phyloP scores from a whole-genome alignment of 2,888 invertebrate genomes.

The Sphinx pinastri region DNA sequence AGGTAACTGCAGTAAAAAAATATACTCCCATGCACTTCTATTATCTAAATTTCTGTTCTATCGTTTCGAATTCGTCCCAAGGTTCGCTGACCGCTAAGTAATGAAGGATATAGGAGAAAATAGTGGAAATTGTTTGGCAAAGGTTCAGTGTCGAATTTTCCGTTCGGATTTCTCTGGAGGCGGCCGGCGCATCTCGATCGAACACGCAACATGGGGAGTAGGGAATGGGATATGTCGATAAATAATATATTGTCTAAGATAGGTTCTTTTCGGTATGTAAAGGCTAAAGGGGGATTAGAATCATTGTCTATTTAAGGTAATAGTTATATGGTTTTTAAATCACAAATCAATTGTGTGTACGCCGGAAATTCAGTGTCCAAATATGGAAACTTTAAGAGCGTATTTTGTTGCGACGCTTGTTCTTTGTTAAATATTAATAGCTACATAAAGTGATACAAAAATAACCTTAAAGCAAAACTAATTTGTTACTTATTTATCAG shows the following conservation, averaged over 20 bases:
- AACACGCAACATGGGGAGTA: slow-evolving; percentile 43
- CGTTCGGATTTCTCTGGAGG: slow-evolving; percentile 56
- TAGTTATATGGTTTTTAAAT: too few relatives aligned
- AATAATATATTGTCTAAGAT: slow-evolving; percentile 29
- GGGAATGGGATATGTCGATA: slow-evolving; percentile 38
- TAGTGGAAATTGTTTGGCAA: slow-evolving; percentile 40
- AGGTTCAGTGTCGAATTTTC: slow-evolving; percentile 42
- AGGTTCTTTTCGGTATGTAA: not conserved
- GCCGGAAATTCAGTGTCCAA: too few relatives aligned
- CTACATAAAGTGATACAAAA: too few relatives aligned
- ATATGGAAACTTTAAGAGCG: too few relatives aligned
- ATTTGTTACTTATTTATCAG: too few relatives aligned
- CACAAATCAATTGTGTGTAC: too few relatives aligned
- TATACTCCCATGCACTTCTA: not conserved
- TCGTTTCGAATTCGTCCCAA: not conserved
- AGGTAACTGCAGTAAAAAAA: not conserved
- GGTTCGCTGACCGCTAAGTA: not conserved
- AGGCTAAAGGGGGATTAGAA: too few relatives aligned
- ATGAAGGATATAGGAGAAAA: slow-evolving; percentile 15
- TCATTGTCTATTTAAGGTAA: too few relatives aligned
- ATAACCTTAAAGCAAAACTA: too few relatives aligned
- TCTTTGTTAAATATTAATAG: too few relatives aligned
- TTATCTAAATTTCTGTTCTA: not conserved
- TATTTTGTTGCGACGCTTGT: too few relatives aligned
- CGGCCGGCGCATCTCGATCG: slow-evolving; percentile 53